Evolutionary conservation across 35 echinoderm and acorn worm genomes (phyloP), one percentile per base, ranked within the genome.

Genomic region (Lytechinus pictus): DNA sequence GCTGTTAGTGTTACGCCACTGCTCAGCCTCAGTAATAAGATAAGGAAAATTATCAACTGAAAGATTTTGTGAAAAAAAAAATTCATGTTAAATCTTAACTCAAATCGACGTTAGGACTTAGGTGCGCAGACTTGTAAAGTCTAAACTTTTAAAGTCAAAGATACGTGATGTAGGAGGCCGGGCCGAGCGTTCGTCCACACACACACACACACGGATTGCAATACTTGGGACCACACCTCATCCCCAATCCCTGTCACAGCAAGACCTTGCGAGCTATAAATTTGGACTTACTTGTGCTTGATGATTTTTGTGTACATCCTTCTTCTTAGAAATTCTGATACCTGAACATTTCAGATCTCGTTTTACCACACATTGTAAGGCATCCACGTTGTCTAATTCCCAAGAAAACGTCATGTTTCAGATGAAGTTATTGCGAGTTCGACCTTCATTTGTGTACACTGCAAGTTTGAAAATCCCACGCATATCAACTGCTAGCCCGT

Each of bases 321-420:
- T 93, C 91, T 93, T 93, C 91, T 93, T 93, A 12, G 91, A 93
- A 21, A 93, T 93, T 53, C 91, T 11, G n/a, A 93, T 93, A 93
- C 91, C 91, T 57, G 53, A 93, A 57, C 54, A 54, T 93, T 93
- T 93, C 16, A 93, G 54, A 27, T 93, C 91, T 55, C 91, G 91
- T 93, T 54, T 93, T 53, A 93, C 54, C 3, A 93, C 53, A 57
- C n/a, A 53, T 9, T 93, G 91, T 10, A 93, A 57, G 24, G 91
- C 52, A 11, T 93, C 91, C 7, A 93, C 54, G 27, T 93, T 53
- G 54, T 93, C 91, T 27, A 93, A 52, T 57, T 93, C 91, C 91
- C 91, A 93, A 27, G 91, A 93, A 93, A 93, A 93, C 91, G 91
- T 93, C 91, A 93, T 93, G 33, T 54, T 93, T 93, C 52, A 71